These are phyloP conservation scores for Ormyrus nitidulus DNA, from an alignment of 2,888 invertebrate genomes.

Conservation along the genomic window DNA sequence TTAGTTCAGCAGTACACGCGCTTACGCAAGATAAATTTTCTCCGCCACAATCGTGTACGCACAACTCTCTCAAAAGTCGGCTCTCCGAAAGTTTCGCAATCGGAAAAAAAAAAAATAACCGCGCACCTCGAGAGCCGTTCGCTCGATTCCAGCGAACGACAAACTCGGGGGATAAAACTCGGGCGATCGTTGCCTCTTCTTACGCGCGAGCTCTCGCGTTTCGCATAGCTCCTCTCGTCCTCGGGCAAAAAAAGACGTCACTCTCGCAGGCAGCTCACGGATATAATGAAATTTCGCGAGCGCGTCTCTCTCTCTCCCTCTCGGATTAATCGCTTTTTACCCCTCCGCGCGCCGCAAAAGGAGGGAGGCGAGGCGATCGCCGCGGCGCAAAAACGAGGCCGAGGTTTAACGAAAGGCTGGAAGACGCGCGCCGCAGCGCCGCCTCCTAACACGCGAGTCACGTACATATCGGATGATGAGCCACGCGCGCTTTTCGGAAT, in stretches of 20 bases:
- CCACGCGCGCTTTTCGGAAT: slow-evolving; percentile 47
- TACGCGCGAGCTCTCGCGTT: too few species aligned
- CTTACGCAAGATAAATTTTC: too few species aligned
- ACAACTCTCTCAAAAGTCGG: too few species aligned
- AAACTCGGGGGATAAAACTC: too few species aligned
- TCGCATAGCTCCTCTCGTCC: too few species aligned
- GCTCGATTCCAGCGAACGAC: background rate
- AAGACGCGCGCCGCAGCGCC: slow-evolving; percentile 5
- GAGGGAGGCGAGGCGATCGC: too few species aligned
- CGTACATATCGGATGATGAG: slow-evolving; percentile 42
- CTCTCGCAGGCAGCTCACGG: slow-evolving; percentile 24
- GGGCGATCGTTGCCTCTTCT: too few species aligned
- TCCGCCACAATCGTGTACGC: too few species aligned
- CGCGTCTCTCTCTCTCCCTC: background rate
- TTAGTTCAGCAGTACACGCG: too few species aligned
- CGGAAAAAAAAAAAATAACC: background rate
- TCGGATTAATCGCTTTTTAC: slow-evolving; percentile 51
- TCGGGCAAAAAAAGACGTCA: slow-evolving; percentile 11
- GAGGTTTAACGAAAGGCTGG: background rate
- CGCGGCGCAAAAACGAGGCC: background rate
- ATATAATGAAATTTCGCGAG: slow-evolving; percentile 39
- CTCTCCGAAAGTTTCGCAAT: background rate
- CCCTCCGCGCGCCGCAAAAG: slow-evolving; percentile 12
- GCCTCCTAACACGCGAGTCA: slow-evolving; percentile 44
- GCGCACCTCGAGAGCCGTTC: background rate